Base-by-base conservation (phyloP, 2,888 invertebrate species). In the Marasmarcha lunaedactyla region DNA sequence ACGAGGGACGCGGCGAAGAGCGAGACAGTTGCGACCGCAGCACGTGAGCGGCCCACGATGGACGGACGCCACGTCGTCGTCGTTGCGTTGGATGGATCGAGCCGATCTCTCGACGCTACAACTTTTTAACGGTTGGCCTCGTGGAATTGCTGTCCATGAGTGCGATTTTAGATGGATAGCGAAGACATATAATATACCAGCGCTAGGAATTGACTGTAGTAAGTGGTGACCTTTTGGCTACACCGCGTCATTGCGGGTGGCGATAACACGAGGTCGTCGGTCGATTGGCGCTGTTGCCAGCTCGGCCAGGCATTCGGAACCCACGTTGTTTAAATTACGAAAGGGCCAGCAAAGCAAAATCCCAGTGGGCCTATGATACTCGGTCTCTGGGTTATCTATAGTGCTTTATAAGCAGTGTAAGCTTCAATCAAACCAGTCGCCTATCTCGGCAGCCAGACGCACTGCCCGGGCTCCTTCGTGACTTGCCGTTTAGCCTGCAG, bases 201-300 rank as follows among this genome's bases (percentile, higher is more conserved):
- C 50, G 54, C 15, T 60, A 57, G 54, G 58, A 49, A 2, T 13
- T 54, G n/a, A n/a, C n/a, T n/a, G 53, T 58, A 53, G 59, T 51
- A 63, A 65, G 55, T 71, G 70, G 70, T 73, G 83, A 81, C 77
- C 84, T 83, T 76, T 81, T 65, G 60, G 62, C 55, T 54, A 60
- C 65, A 66, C 67, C 74, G 65, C 71, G 70, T 67, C 74, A 67
- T 63, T 64, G 68, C 71, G 69, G 63, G 62, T 57, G 63, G 71
- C 71, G 78, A 78, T 77, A 73, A 69, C 69, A 57, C 70, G 77
- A 77, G 76, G 81, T 74, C 77, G 79, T 76, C 76, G 76, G 66
- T 72, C 71, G 67, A 55, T 58, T 81, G 79, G 74, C 73, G 66
- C 61, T 58, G 79, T 81, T 79, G 78, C 81, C 74, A 73, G 65